These are phyloP conservation scores for Chloebia gouldiae DNA, from an alignment of 2,113 vertebrate species.

Conservation along the genomic window DNA sequence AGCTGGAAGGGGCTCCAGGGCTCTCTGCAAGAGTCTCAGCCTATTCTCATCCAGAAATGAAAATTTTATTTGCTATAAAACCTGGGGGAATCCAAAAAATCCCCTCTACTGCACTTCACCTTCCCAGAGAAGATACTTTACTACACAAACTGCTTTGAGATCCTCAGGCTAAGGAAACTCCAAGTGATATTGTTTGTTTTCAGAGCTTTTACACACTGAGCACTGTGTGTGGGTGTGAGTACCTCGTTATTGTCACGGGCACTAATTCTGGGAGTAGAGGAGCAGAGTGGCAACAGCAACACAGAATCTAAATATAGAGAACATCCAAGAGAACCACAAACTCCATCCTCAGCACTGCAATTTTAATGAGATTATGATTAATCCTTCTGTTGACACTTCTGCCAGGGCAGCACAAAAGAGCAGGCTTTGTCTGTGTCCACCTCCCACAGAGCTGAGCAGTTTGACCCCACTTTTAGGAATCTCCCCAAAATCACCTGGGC, in stretches of 20 bases:
- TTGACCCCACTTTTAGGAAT: neutral
- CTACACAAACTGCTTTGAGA: neutral
- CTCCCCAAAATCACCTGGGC: neutral
- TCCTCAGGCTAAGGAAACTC: neutral
- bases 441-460: neutral
- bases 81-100: neutral
- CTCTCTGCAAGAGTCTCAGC: neutral
- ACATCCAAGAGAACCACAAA: neutral
- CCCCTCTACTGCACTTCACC: neutral
- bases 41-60: neutral
- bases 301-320: constrained; percentile 4
- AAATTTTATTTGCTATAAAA: neutral
- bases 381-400: neutral
- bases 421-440: neutral
- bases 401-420: neutral
- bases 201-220: neutral
- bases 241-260: neutral
- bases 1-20: neutral
- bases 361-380: constrained; percentile 9
- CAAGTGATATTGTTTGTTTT: neutral
- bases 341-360: constrained; percentile 6
- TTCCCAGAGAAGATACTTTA: neutral
- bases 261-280: neutral
- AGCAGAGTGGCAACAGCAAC: constrained; percentile 1
- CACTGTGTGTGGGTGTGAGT: too few relatives aligned